Conservation (phyloP, 1,140 invertebrate species). For the Pseudobourletiella spinata region DNA sequence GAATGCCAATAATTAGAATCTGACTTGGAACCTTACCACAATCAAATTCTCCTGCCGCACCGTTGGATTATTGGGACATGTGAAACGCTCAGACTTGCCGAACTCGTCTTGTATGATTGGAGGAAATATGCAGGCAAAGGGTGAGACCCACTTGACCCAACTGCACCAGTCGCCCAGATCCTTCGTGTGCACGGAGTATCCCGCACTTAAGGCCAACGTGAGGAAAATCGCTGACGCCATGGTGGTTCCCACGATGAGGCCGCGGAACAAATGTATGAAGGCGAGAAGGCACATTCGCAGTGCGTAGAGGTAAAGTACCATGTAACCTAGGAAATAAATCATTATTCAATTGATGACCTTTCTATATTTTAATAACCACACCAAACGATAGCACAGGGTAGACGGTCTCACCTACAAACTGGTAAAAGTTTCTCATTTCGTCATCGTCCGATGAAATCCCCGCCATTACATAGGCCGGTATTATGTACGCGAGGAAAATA, state of each 20-base stretch:
- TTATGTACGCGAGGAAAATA: conserved; percentile 68
- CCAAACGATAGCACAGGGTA: too few species aligned
- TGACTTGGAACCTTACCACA: conserved; percentile 20
- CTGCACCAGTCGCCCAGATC: conserved; percentile 58
- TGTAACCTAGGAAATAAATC: conserved; percentile 57
- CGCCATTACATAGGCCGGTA: conserved; percentile 82
- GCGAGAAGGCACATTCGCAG: conserved; percentile 61
- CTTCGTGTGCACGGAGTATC: conserved; percentile 59
- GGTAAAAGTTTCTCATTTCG: conserved; percentile 62
- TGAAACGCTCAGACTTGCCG: conserved; percentile 5
- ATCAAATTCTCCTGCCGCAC: conserved; percentile 25
- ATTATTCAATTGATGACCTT: neutral
- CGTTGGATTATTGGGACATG: conserved; percentile 35
- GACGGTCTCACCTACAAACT: conserved; percentile 47
- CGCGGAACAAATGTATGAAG: conserved; percentile 54
- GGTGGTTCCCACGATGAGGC: conserved; percentile 47
- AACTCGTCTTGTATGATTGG: conserved; percentile 58
- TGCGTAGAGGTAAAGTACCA: conserved; percentile 64
- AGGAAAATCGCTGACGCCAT: conserved; percentile 55
- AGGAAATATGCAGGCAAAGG: conserved; percentile 63
- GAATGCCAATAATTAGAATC: neutral
- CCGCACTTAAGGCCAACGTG: conserved; percentile 55
- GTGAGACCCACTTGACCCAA: conserved; percentile 60
- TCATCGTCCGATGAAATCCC: conserved; percentile 50
- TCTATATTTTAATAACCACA: neutral